Percentiles rank a stretch among this genome's conserved stretches.
These are phyloP conservation scores for Apteryx owenii DNA, from an alignment of 2,113 vertebrate genomes.

Conservation along the genomic window DNA sequence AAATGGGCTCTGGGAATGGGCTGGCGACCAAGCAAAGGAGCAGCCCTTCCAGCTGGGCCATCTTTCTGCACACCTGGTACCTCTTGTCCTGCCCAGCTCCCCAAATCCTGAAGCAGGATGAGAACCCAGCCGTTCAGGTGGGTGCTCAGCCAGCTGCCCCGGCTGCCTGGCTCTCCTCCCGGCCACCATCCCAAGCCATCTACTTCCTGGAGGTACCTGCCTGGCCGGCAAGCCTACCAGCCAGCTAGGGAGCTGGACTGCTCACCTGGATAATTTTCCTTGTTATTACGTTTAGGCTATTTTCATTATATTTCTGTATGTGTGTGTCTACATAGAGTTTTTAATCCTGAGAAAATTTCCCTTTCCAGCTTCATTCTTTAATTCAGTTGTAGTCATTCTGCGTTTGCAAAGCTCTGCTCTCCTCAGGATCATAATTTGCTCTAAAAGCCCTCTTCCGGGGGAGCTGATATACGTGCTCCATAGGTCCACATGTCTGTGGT, in stretches of 20 bases:
- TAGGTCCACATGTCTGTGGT: too few species aligned
- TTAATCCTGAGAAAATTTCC: background rate
- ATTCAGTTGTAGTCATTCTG: background rate
- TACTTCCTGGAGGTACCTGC: background rate
- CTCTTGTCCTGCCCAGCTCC: rapidly evolving
- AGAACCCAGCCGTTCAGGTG: too few species aligned
- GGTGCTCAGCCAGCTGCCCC: too few species aligned
- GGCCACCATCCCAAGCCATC: too few species aligned
- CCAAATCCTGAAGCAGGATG: background rate
- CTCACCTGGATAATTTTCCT: too few species aligned
- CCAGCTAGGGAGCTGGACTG: background rate
- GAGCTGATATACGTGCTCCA: too few species aligned
- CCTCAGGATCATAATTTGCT: background rate
- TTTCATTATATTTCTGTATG: too few species aligned
- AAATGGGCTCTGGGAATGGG: background rate
- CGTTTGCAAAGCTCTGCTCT: background rate
- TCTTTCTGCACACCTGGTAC: background rate
- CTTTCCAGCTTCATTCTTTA: background rate
- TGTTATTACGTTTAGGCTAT: too few species aligned
- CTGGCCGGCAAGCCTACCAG: background rate
- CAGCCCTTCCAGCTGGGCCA: background rate
- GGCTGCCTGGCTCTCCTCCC: too few species aligned
- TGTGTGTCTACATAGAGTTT: background rate
- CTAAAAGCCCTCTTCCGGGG: background rate
- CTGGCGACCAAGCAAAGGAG: rapidly evolving